Evolutionary conservation across 2,888 invertebrate species (phyloP).

Genomic region (Physocephala rufipes): DNA sequence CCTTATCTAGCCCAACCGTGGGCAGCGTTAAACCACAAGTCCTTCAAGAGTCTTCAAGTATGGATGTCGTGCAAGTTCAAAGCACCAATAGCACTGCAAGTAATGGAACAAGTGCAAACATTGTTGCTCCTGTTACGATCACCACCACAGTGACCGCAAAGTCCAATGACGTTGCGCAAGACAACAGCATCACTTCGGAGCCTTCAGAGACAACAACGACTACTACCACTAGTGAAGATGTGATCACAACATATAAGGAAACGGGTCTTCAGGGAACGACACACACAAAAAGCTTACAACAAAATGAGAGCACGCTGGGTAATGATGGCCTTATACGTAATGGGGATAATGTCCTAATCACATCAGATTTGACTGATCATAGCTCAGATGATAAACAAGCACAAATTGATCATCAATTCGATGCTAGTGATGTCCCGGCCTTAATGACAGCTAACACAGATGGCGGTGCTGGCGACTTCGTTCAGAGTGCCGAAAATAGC

Average conservation of each 20-base stretch:
- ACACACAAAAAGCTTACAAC: constrained; percentile 43
- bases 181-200: constrained; percentile 65
- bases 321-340: constrained; percentile 35
- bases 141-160: constrained; percentile 44
- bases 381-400: constrained; percentile 37
- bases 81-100: constrained; percentile 1
- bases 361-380: constrained; percentile 47
- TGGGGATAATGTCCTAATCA: constrained; percentile 28
- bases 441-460: constrained; percentile 34
- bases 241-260: constrained; percentile 64
- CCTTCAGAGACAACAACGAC: constrained; percentile 64
- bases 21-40: constrained; percentile 55
- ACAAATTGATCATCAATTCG: constrained; percentile 49
- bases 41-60: constrained; percentile 64
- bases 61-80: constrained; percentile 56
- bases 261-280: constrained; percentile 50
- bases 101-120: not conserved
- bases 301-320: constrained; percentile 47
- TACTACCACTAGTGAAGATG: constrained; percentile 65
- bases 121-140: constrained; percentile 34
- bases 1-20: constrained; percentile 65
- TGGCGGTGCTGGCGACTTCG: constrained; percentile 42
- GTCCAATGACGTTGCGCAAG: constrained; percentile 60
- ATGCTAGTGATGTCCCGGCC: constrained; percentile 50
- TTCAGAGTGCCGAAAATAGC: constrained; percentile 56